phyloP scores from a whole-genome alignment of 2,797 vertebrate genomes.

The Lepus townsendii region DNA sequence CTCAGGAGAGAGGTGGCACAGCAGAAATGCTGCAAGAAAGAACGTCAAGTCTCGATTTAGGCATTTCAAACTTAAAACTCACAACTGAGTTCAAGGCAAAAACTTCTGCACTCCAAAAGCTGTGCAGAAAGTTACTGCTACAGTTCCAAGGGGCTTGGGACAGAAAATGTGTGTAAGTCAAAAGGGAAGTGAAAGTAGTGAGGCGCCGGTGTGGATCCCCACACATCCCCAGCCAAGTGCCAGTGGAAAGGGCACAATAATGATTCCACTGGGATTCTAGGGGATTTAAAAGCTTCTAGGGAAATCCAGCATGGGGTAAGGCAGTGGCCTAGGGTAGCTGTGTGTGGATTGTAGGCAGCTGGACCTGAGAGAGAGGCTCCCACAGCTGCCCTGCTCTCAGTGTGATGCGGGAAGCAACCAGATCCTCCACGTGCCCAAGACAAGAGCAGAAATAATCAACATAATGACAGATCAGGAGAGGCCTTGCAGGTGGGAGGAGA shows the following conservation, averaged over 20 bases:
- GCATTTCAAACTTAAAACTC: conserved; percentile 55
- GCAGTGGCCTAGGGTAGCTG: too few relatives aligned
- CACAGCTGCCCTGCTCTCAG: background rate
- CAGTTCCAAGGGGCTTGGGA: background rate
- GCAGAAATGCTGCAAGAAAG: conserved; percentile 50
- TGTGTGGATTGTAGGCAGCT: background rate
- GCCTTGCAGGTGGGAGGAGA: background rate
- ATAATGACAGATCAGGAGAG: background rate
- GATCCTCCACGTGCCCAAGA: background rate
- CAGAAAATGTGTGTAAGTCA: background rate
- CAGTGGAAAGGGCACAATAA: background rate
- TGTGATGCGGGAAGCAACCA: background rate
- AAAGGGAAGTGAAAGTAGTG: background rate
- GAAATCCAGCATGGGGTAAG: background rate
- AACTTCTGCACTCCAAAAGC: conserved; percentile 17
- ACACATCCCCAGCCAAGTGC: background rate
- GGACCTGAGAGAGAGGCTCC: background rate
- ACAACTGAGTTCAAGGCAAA: conserved; percentile 46
- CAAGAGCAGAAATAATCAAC: background rate
- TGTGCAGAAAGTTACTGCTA: background rate
- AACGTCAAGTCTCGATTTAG: conserved; percentile 52
- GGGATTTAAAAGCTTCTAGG: background rate
- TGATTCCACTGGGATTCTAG: background rate
- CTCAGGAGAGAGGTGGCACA: conserved; percentile 1
- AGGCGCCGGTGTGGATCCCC: background rate